Evolutionary conservation across 2,113 vertebrate genomes (phyloP).

Genomic region (Hydrochoerus hydrochaeris): DNA sequence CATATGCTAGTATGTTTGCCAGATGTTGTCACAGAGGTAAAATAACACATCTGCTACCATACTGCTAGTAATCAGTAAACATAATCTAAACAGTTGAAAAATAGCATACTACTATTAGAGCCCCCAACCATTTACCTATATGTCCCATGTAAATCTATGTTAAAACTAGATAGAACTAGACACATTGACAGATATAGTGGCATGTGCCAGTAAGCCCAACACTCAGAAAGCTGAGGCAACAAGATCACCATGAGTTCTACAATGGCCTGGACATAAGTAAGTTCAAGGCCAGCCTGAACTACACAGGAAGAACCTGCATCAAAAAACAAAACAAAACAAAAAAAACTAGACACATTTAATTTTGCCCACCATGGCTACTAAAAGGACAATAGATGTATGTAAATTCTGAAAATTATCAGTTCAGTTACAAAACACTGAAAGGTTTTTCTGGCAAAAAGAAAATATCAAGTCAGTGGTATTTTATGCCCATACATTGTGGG

Average conservation of each 20-base stretch:
- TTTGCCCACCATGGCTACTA: not conserved
- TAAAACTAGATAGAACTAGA: constrained; percentile 36
- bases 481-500: not conserved
- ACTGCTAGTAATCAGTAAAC: not conserved
- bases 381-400: not conserved
- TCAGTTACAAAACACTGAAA: not conserved
- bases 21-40: not conserved
- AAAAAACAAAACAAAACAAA: not conserved
- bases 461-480: not conserved
- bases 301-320: not conserved
- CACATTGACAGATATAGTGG: not conserved
- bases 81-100: not conserved
- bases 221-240: not conserved
- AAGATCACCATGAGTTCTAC: not conserved
- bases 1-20: not conserved
- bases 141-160: not conserved
- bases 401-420: not conserved
- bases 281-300: not conserved
- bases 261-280: not conserved
- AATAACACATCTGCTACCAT: not conserved
- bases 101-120: not conserved
- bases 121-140: not conserved
- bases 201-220: not conserved
- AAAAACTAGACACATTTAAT: not conserved
- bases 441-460: not conserved